These are phyloP conservation scores for Hipparchia sbordonii DNA, from an alignment of 2,888 invertebrate genomes.

Conservation along the genomic window DNA sequence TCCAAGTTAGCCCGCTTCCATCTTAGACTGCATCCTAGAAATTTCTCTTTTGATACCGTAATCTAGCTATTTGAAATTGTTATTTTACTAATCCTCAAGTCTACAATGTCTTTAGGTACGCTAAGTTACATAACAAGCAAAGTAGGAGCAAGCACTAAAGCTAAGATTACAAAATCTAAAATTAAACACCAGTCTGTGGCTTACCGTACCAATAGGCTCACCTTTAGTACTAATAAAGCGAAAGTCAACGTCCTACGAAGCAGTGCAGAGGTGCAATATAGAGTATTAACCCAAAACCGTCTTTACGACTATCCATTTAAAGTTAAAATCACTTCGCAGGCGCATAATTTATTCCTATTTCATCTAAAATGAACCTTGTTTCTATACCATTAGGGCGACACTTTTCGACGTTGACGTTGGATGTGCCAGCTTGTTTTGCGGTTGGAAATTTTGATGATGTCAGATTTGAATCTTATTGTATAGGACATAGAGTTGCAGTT, in stretches of 20 bases:
- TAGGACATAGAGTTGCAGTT: constrained; percentile 15
- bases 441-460: constrained; percentile 10
- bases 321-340: constrained; percentile 27
- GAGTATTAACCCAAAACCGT: constrained; percentile 24
- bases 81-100: too few species aligned
- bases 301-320: constrained; percentile 21
- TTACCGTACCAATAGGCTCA: constrained; percentile 23
- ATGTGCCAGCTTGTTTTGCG: constrained; percentile 27
- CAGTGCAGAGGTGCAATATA: constrained; percentile 35
- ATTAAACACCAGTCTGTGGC: constrained; percentile 21
- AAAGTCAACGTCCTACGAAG: constrained; percentile 39
- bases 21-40: too few species aligned
- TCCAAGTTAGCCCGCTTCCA: too few species aligned
- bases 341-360: constrained; percentile 27
- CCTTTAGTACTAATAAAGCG: constrained; percentile 36
- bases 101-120: too few species aligned
- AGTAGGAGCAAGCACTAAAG: background rate
- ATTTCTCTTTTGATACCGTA: too few species aligned
- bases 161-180: constrained; percentile 14
- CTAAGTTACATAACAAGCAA: background rate
- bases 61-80: too few species aligned
- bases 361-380: constrained; percentile 38
- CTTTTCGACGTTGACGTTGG: constrained; percentile 26
- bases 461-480: constrained; percentile 29
- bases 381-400: constrained; percentile 29